A percentile compares a stretch with the other conserved stretches of the same genome.
Conservation (phyloP, 1,140 invertebrate genomes). For the Drosophila sproati region DNA sequence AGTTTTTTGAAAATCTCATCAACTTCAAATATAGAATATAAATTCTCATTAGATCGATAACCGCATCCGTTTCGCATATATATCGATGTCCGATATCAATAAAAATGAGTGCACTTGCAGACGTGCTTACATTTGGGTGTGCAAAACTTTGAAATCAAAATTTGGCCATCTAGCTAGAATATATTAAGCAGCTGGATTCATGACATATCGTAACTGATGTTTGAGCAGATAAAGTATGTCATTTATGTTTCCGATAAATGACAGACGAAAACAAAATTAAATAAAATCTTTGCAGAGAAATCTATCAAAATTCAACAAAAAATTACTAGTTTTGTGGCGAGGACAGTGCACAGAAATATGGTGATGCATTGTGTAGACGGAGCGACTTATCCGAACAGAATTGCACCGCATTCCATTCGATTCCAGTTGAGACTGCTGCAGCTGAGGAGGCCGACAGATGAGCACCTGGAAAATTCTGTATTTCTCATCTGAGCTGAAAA, state of each 20-base stretch:
- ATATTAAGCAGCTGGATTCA: too few species aligned
- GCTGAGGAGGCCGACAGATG: conserved; percentile 4
- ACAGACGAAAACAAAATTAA: neutral
- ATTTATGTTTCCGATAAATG: neutral
- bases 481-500: conserved; percentile 23
- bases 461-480: conserved; percentile 15
- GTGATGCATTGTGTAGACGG: neutral
- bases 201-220: neutral
- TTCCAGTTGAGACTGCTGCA: conserved; percentile 1
- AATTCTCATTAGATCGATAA: too few species aligned
- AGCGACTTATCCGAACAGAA: neutral
- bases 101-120: too few species aligned
- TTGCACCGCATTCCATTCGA: neutral
- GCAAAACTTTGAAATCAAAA: too few species aligned
- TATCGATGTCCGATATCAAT: too few species aligned
- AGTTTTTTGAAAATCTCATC: too few species aligned
- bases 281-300: neutral
- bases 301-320: neutral
- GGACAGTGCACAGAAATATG: neutral
- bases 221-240: neutral
- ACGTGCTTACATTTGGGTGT: too few species aligned
- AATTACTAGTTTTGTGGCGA: neutral
- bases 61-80: too few species aligned
- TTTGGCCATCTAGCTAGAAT: too few species aligned
- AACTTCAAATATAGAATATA: too few species aligned